Base-by-base conservation (phyloP, 2,888 invertebrate species). In the Drosophila leonis region DNA sequence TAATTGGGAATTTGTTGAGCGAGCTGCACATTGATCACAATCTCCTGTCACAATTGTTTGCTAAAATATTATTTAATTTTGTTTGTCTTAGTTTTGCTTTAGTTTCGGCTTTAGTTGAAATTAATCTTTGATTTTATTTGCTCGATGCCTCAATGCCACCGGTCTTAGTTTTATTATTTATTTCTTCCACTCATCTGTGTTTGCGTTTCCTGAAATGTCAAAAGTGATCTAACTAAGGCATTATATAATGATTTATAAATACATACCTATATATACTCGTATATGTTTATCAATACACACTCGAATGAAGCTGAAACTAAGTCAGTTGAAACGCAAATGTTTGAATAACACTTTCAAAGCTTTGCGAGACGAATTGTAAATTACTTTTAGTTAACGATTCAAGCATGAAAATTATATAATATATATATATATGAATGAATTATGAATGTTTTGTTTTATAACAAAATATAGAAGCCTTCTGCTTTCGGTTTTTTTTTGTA, bases 101-200 rank as follows among this genome's bases (percentile, higher is more conserved):
- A 66, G 63, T 65, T 74, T 61, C 7, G 55, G 66, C 51, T 55
- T 78, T 65, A 71, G 63, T 65, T 65, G 9, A 74, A 57, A 85
- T 88, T 73, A 83, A 88, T 84, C 65, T 46, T 51, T 63, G 80
- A 35, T 72, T 72, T 80, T 73, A 69, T 80, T 78, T 75, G 70
- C 67, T 72, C 65, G 80, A 75, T 72, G 55, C 75, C 27, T 83
- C 83, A 84, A 84, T 84, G 83, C 88, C 83, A 84, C 83, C 67
- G 88, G 83, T 78, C 83, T 88, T 88, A 42, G 52, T 18, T 6
- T n/a, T 52, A n/a, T 44, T 64, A 37, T 64, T 72, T 51, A 39
- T 48, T 51, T 55, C 48, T 56, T 56, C 42, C 42, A 63, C 49
- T 29, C 29, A 51, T 7, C 31, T 54, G n/a, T 42, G 54, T 63